These are phyloP conservation scores for Philaethria dido DNA, from an alignment of 2,888 invertebrate species.

Conservation along the genomic window DNA sequence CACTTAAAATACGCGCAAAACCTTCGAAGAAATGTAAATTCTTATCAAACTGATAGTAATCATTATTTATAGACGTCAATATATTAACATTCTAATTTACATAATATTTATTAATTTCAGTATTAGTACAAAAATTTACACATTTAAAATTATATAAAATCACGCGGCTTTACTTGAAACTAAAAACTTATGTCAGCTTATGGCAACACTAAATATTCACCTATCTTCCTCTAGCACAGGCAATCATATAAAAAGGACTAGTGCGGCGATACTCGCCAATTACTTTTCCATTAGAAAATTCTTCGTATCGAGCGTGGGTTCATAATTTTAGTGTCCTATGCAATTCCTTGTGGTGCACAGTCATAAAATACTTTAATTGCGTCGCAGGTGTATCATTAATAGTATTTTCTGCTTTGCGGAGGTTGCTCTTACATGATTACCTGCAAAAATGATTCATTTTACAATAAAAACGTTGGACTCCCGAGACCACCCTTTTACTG, in stretches of 20 bases:
- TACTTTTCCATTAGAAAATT: conserved; percentile 35
- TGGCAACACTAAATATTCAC: conserved; percentile 37
- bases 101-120: neutral
- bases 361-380: conserved; percentile 21
- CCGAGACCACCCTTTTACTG: conserved; percentile 91
- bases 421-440: conserved; percentile 35
- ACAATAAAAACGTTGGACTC: conserved; percentile 96
- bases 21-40: neutral
- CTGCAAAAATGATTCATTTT: conserved; percentile 87
- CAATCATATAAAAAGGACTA: conserved; percentile 28
- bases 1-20: neutral
- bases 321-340: conserved; percentile 4
- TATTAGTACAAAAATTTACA: neutral
- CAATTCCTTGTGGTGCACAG: conserved; percentile 11
- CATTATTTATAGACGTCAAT: neutral
- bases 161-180: conserved; percentile 28
- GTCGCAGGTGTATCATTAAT: conserved; percentile 30
- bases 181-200: conserved; percentile 1
- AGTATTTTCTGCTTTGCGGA: conserved; percentile 31
- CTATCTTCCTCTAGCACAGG: conserved; percentile 33
- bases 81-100: neutral
- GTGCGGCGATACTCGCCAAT: conserved; percentile 24
- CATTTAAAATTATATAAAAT: conserved; percentile 7
- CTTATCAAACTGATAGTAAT: neutral
- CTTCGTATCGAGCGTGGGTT: conserved; percentile 32